Conservation (phyloP, 1,140 invertebrate genomes). For the Heliconius himera region DNA sequence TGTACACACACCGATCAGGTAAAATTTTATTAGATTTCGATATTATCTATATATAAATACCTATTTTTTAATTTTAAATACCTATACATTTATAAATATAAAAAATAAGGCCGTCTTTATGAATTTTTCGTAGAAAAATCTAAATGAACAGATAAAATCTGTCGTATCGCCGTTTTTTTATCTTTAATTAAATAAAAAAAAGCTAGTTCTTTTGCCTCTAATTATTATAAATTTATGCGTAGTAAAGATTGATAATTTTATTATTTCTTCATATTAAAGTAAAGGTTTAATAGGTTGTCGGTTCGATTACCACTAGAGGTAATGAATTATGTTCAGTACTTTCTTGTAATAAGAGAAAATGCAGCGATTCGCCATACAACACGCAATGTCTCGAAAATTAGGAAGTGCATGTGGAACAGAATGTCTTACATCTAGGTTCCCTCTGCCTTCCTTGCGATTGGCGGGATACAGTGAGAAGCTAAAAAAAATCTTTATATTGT, state of each 20-base stretch:
- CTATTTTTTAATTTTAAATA: no score
- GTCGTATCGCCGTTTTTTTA: neutral
- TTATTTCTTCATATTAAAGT: no score
- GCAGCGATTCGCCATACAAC: neutral
- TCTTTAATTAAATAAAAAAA: neutral
- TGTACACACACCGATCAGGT: no score
- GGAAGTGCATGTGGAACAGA: neutral
- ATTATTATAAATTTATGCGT: neutral
- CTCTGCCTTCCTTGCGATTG: neutral
- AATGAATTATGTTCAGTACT: neutral
- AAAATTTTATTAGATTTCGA: no score
- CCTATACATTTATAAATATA: no score
- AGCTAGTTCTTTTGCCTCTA: neutral
- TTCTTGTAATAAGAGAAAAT: neutral
- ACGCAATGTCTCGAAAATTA: neutral
- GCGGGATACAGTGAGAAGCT: neutral
- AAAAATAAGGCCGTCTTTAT: constrained; percentile 1
- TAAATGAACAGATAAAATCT: neutral
- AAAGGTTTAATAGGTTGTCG: neutral
- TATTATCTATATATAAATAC: no score
- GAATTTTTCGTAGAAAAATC: neutral
- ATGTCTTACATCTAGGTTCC: neutral
- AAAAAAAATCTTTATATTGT: neutral
- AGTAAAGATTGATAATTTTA: no score
- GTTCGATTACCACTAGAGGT: neutral